Conservation (phyloP, 2,888 invertebrate genomes). For the Nematopogon swammerdamellus region DNA sequence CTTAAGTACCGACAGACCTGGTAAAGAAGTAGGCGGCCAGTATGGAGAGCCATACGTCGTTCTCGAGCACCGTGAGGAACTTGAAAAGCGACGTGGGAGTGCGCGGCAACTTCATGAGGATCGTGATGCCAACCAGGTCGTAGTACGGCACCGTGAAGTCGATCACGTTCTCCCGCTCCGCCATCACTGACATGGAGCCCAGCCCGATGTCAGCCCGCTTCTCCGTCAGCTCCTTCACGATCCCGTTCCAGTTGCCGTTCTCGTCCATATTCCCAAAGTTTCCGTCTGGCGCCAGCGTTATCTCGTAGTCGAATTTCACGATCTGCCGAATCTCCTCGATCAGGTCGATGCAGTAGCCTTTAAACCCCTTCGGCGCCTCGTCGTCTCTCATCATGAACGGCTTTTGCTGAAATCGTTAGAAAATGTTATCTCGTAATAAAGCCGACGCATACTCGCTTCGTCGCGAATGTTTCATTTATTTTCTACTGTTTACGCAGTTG, state of each 20-base stretch:
- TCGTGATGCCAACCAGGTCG: constrained; percentile 95
- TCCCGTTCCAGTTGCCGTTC: constrained; percentile 80
- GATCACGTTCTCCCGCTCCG: constrained; percentile 93
- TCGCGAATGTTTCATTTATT: too few relatives aligned
- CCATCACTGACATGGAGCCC: constrained; percentile 94
- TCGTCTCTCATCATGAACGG: constrained; percentile 78
- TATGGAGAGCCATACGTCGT: constrained; percentile 96
- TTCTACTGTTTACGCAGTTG: too few relatives aligned
- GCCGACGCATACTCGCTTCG: too few relatives aligned
- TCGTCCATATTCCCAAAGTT: constrained; percentile 89
- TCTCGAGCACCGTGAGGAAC: constrained; percentile 93
- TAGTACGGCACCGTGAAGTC: constrained; percentile 99
- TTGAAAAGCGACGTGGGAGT: constrained; percentile 92
- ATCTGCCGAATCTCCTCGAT: constrained; percentile 82
- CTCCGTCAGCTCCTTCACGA: constrained; percentile 77
- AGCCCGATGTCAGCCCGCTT: constrained; percentile 92
- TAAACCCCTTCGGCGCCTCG: constrained; percentile 61
- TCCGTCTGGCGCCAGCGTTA: constrained; percentile 74
- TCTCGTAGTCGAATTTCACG: constrained; percentile 88
- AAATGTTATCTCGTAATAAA: too few relatives aligned
- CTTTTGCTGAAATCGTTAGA: constrained; percentile 61
- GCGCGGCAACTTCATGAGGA: constrained; percentile 89
- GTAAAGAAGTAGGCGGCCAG: constrained; percentile 94
- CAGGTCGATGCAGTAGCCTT: constrained; percentile 93
- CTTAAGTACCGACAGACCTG: too few relatives aligned